phyloP scores from a whole-genome alignment of 2,888 invertebrate genomes.

The Drosophila stalkeri region DNA sequence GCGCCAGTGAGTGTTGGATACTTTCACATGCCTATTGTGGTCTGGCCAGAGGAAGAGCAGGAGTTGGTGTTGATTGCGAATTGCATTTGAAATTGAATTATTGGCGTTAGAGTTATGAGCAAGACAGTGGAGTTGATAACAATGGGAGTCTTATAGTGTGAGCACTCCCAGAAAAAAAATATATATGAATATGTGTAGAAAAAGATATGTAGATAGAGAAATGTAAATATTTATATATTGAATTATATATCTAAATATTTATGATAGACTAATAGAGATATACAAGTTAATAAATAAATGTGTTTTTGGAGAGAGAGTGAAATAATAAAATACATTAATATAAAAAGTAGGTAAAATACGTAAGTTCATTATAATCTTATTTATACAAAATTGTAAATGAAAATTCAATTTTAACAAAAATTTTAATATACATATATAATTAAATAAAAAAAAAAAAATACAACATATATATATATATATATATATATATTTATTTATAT shows the following conservation, averaged over 20 bases:
- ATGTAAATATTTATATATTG: background rate
- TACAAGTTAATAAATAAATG: too few relatives aligned
- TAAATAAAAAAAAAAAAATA: too few relatives aligned
- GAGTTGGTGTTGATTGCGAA: background rate
- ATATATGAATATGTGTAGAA: background rate
- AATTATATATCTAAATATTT: background rate
- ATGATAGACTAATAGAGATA: background rate
- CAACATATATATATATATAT: too few relatives aligned
- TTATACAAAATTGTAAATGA: too few relatives aligned
- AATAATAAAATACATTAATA: too few relatives aligned
- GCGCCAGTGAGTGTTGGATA: conserved; percentile 7
- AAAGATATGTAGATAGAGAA: background rate
- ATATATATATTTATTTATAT: too few relatives aligned
- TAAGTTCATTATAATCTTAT: too few relatives aligned
- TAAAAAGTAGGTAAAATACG: too few relatives aligned
- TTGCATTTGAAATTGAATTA: conserved; percentile 59
- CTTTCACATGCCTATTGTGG: conserved; percentile 58
- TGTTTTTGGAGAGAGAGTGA: too few relatives aligned
- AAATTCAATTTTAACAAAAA: too few relatives aligned
- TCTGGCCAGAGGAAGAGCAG: background rate
- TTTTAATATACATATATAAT: too few relatives aligned
- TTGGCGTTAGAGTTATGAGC: conserved; percentile 35
- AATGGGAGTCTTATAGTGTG: background rate
- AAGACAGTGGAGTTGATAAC: conserved; percentile 26
- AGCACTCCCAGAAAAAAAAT: background rate